Base-by-base conservation (phyloP, 2,888 invertebrate species). In the Phortica okadai region DNA sequence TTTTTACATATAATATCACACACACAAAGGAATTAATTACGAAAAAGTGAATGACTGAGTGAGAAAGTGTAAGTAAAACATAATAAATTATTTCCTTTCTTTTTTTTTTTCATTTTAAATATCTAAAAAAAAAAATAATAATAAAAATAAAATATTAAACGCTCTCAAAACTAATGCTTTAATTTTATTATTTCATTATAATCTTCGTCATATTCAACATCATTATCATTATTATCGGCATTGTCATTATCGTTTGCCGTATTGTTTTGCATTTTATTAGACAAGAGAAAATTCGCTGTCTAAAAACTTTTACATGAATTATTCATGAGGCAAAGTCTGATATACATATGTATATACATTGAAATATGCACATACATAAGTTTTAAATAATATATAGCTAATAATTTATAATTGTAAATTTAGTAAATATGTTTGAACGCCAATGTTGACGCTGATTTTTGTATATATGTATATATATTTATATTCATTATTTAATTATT, bases 181-280 rank as follows among this genome's bases (percentile, higher is more conserved):
- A 33, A 33, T 33, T 33, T 33, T 33, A 33, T 33, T 33, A 79
- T 54, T 75, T 69, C 78, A 50, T 69, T 75, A 75, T 73, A 58
- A 21, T 59, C 25, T 16, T 16, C 16, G 16, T 21, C 70, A 59
- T 59, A 44, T 1, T 58, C 66, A 74, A 75, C 56, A 56, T 56
- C 56, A 56, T 56, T 6, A 56, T 14, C 16, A 56, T 56, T 56
- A 56, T 56, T 21, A 59, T 59, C 25, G 59, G 6, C 6, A 56
- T 56, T 16, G 16, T 21, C 16, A 59, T 21, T 14, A 56, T 59
- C 16, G 25, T 21, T 59, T 10, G 33, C 4, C 33, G 33, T 33
- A 33, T 33, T 33, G 33, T 33, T 33, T 33, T 33, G 33, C 33
- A 33, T 59, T 59, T 59, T 78, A 50, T 77, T 72, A 74, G 59